Base-by-base conservation (phyloP, 2,797 vertebrate species). In the Melanotaenia pygmaea region DNA sequence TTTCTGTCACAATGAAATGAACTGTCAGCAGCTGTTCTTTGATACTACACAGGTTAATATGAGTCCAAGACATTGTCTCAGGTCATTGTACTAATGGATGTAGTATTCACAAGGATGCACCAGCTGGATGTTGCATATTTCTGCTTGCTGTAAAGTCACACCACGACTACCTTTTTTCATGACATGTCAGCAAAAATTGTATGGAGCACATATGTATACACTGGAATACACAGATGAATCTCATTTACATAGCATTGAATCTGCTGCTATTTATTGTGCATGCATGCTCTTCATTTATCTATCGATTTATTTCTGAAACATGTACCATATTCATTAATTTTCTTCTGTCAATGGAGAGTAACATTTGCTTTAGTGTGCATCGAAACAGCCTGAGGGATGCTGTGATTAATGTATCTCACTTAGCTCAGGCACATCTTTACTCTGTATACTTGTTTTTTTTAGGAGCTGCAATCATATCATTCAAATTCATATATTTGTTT, bases 351-450 rank as follows among this genome's bases (percentile, higher is more conserved):
- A 74, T 88, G 84, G 90, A 86, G 76, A 84, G 81, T 80, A 86
- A 87, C 86, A 85, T 89, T 89, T 90, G 82, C 87, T 83, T 85
- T 74, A 75, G 82, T 73, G 63, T 86, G 79, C 76, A 76, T 61
- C 64, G 80, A 72, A 70, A 76, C 74, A 40, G 77, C 83, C 80
- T 82, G 54, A 0, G 85, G 81, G 79, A 82, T 66, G 70, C 38
- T 67, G 71, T 89, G 89, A 93, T 92, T 87, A 89, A 92, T 92
- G 86, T 45, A 63, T 67, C 71, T 70, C 85, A 88, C 82, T 90
- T 91, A 86, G 72, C 80, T 67, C n/a, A 35, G 72, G 72, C 45
- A 30, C 83, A 85, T 88, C 73, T 57, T 57, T 56, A 73, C 74
- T 80, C 80, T 59, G 54, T 24, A 54, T 66, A 71, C 80, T 72